Conservation (phyloP, 2,797 vertebrate species). For the Smutsia temminckii region DNA sequence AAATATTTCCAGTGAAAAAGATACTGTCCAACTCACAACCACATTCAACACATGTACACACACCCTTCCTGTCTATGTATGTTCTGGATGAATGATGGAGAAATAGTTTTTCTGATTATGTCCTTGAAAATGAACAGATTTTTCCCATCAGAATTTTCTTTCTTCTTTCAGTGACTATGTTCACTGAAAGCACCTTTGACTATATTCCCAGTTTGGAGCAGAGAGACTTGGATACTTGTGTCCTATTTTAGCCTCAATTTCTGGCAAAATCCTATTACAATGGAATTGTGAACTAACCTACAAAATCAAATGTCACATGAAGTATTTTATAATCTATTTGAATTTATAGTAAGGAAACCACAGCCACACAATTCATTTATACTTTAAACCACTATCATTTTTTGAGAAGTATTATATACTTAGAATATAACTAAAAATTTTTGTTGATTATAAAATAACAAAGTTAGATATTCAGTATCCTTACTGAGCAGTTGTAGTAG, state of each 20-base stretch:
- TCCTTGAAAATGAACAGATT: not conserved
- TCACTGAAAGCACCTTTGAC: not conserved
- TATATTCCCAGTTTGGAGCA: not conserved
- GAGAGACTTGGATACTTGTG: not conserved
- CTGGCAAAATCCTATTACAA: not conserved
- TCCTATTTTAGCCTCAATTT: not conserved
- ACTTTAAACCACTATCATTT: not conserved
- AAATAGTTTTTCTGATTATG: not conserved
- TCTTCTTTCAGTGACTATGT: not conserved
- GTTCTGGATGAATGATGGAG: not conserved
- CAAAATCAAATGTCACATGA: not conserved
- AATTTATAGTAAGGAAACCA: not conserved
- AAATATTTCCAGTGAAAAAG: not conserved
- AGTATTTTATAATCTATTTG: not conserved
- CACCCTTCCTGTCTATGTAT: rapidly evolving
- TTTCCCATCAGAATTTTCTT: not conserved
- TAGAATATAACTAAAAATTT: not conserved
- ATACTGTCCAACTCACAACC: not conserved
- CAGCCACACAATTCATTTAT: not conserved
- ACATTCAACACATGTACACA: not conserved
- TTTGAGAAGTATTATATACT: not conserved
- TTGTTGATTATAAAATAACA: not conserved
- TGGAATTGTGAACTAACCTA: not conserved
- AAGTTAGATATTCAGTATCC: not conserved
- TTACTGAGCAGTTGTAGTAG: not conserved